Evolutionary conservation across 2,113 vertebrate genomes (phyloP).

Genomic region (Saimiri boliviensis): DNA sequence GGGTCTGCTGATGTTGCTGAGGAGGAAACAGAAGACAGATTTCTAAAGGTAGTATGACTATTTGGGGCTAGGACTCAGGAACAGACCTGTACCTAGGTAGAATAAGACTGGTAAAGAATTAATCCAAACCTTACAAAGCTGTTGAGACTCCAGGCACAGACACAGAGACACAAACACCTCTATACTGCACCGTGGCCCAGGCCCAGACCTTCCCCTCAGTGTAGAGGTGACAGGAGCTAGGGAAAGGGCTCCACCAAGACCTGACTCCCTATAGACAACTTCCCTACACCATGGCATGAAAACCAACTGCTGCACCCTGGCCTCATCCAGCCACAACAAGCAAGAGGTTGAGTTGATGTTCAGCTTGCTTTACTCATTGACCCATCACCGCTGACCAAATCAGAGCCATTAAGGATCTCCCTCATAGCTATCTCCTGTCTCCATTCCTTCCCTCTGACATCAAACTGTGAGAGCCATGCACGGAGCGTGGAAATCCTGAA

Average conservation of each 20-base stretch:
- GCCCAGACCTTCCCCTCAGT: neutral
- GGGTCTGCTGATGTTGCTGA: neutral
- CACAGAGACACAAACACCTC: neutral
- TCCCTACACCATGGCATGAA: neutral
- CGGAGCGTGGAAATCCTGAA: neutral
- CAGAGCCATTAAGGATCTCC: neutral
- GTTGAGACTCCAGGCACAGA: neutral
- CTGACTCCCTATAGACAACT: neutral
- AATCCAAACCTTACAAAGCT: neutral
- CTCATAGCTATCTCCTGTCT: neutral
- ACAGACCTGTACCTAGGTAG: neutral
- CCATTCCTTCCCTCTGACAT: neutral
- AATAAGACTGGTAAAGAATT: neutral
- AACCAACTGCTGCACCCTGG: neutral
- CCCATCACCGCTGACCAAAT: neutral
- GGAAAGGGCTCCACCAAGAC: neutral
- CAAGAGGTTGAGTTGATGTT: neutral
- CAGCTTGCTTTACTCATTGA: neutral
- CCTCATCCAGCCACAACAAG: neutral
- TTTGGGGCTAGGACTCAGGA: slow-evolving; percentile 9
- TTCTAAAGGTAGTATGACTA: neutral
- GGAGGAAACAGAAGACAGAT: neutral
- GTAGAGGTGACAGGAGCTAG: neutral
- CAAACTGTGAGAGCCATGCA: neutral
- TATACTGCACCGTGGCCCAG: neutral